Conservation (phyloP, 2,113 vertebrate genomes). For the Otus sunia region DNA sequence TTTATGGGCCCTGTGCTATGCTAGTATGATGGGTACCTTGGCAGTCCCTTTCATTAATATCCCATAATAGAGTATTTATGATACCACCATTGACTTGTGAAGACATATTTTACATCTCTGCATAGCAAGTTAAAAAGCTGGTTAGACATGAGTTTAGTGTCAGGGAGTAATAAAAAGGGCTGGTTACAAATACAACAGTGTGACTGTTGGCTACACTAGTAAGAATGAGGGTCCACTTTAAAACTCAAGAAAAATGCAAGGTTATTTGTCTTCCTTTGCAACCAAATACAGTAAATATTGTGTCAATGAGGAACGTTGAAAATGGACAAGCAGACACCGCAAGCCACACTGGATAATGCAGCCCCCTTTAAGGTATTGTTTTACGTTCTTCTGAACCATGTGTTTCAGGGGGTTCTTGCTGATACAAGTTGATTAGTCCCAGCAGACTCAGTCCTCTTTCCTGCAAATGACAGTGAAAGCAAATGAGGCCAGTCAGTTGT, state of each 20-base stretch:
- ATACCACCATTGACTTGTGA: conserved; percentile 22
- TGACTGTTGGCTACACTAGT: background rate
- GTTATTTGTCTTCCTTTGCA: background rate
- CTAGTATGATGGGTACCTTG: conserved; percentile 26
- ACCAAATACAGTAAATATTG: background rate
- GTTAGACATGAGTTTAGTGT: conserved; percentile 7
- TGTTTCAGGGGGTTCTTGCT: background rate
- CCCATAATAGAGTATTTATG: conserved; percentile 71
- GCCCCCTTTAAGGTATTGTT: background rate
- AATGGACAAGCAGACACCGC: background rate
- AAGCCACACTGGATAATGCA: background rate
- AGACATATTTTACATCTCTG: conserved; percentile 63
- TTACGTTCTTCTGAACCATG: background rate
- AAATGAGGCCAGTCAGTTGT: background rate
- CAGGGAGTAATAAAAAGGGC: conserved; percentile 6
- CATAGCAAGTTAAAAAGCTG: conserved; percentile 38
- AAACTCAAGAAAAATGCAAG: background rate
- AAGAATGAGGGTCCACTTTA: background rate
- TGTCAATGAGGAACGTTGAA: background rate
- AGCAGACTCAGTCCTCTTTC: background rate
- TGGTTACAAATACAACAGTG: background rate
- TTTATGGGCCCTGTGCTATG: conserved; percentile 54
- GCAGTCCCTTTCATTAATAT: conserved; percentile 70
- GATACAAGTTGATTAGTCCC: background rate
- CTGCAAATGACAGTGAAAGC: background rate